These are phyloP conservation scores for Acanthurus leucopareius DNA, from an alignment of 2,797 vertebrate genomes.

Conservation along the genomic window DNA sequence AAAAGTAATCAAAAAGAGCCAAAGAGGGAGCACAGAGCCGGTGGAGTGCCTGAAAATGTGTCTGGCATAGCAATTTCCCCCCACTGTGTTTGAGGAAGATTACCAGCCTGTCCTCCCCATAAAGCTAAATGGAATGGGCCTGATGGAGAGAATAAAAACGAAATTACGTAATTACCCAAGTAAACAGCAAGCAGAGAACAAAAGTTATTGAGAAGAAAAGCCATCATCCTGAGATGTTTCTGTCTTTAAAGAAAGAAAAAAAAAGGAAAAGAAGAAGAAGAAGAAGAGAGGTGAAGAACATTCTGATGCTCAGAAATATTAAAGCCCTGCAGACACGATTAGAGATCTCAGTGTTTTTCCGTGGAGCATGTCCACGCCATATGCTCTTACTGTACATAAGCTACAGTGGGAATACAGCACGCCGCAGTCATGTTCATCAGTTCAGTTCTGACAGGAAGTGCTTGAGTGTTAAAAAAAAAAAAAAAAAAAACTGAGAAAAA, in stretches of 20 bases:
- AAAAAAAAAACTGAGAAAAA: background rate
- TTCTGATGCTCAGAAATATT: constrained; percentile 20
- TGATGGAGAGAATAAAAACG: constrained; percentile 72
- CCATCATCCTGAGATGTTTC: constrained; percentile 50
- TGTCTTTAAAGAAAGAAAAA: constrained; percentile 18
- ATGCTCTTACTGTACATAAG: constrained; percentile 35
- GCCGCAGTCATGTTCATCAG: background rate
- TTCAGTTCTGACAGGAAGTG: background rate
- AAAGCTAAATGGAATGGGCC: constrained; percentile 79
- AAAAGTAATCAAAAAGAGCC: constrained; percentile 77
- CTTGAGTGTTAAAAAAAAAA: background rate
- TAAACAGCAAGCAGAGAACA: constrained; percentile 62
- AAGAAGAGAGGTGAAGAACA: background rate
- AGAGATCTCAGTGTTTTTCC: constrained; percentile 54
- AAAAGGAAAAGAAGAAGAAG: background rate
- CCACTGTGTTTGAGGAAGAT: constrained; percentile 69
- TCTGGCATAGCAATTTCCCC: constrained; percentile 77
- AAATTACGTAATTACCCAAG: constrained; percentile 74
- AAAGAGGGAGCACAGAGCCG: constrained; percentile 65
- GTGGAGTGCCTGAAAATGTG: constrained; percentile 72
- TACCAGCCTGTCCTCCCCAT: constrained; percentile 71
- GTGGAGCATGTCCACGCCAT: constrained; percentile 49
- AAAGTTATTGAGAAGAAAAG: constrained; percentile 55
- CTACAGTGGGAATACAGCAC: background rate
- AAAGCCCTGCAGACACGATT: constrained; percentile 7